These are phyloP conservation scores for Neocloeon triangulifer DNA, from an alignment of 1,140 invertebrate species.

Conservation along the genomic window DNA sequence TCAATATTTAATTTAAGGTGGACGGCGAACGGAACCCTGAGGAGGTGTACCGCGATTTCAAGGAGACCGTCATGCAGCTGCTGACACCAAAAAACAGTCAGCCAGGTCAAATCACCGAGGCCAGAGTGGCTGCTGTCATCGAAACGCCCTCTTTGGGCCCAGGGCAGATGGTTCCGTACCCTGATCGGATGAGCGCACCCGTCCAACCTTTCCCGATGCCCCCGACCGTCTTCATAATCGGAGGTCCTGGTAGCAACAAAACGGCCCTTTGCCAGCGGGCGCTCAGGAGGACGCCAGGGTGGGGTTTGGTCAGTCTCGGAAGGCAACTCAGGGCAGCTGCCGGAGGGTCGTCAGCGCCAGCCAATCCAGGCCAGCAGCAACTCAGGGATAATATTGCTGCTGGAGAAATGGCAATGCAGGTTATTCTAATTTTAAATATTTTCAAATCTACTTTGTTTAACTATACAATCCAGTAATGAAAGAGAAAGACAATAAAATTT, in stretches of 20 bases:
- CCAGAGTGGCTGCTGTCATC: no score
- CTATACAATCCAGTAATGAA: no score
- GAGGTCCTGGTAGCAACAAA: conserved; percentile 62
- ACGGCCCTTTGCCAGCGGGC: conserved; percentile 42
- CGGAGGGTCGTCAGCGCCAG: conserved; percentile 21
- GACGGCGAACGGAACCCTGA: conserved; percentile 61
- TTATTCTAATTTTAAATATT: no score
- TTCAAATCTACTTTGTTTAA: no score
- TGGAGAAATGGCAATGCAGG: conserved; percentile 58
- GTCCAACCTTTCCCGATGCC: no score
- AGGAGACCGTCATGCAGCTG: conserved; percentile 42
- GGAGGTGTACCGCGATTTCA: conserved; percentile 61
- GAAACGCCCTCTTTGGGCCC: no score
- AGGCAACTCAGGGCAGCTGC: conserved; percentile 39
- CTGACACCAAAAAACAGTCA: conserved; percentile 14
- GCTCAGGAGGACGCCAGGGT: conserved; percentile 35
- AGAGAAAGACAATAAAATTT: no score
- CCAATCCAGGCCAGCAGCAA: conserved; percentile 23
- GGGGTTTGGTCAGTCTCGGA: conserved; percentile 53
- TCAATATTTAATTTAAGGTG: no score
- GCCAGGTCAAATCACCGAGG: no score
- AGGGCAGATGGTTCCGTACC: no score
- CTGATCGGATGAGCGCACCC: no score
- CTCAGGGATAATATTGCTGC: conserved; percentile 42
- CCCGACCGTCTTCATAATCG: no score